Conservation (phyloP, 2,113 vertebrate species). For the Xyrauchen texanus region DNA sequence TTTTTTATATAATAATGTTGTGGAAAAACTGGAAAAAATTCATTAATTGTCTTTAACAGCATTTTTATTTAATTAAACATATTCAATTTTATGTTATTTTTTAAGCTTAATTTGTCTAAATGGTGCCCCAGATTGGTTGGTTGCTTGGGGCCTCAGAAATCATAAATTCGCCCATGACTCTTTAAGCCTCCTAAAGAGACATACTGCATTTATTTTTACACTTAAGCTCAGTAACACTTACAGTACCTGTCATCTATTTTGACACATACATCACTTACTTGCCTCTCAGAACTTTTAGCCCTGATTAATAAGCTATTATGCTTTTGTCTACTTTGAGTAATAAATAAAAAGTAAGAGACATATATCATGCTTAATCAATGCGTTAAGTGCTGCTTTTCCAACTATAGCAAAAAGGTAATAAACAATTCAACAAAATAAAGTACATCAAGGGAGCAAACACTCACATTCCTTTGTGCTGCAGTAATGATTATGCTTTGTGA, state of each 20-base stretch:
- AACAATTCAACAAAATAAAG: conserved; percentile 21
- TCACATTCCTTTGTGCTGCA: background rate
- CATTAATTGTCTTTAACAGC: too few relatives aligned
- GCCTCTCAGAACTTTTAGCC: background rate
- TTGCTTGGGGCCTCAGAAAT: too few relatives aligned
- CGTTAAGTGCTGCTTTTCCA: conserved; percentile 1
- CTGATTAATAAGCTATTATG: conserved; percentile 5
- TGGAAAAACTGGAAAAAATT: too few relatives aligned
- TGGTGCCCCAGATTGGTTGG: too few relatives aligned
- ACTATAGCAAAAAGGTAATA: conserved; percentile 11
- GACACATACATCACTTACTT: background rate
- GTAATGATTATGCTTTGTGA: conserved; percentile 34
- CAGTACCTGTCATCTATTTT: conserved; percentile 1
- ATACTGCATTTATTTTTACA: background rate
- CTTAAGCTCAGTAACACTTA: background rate
- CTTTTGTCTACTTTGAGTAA: background rate
- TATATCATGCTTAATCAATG: too few relatives aligned
- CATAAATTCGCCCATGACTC: too few relatives aligned
- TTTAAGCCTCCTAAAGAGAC: background rate
- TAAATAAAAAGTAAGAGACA: background rate
- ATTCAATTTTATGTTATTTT: too few relatives aligned
- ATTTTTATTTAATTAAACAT: too few relatives aligned
- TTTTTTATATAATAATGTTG: too few relatives aligned
- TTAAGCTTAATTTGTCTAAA: too few relatives aligned
- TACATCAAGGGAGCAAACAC: conserved; percentile 16